Base-by-base conservation (phyloP, 1,140 invertebrate species). In the Hyposmocoma kahamanoa region DNA sequence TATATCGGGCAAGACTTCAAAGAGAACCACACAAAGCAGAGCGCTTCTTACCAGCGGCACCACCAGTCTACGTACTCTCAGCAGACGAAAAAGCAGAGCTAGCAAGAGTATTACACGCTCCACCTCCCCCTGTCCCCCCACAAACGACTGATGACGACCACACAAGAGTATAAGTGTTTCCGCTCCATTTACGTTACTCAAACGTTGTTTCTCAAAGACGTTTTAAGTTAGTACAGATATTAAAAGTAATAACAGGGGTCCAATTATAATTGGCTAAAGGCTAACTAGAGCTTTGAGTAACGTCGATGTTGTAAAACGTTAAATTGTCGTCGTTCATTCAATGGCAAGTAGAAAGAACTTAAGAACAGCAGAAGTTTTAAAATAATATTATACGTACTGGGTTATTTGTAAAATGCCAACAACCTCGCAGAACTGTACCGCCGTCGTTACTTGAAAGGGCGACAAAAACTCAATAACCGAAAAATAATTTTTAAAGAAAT, bases 61-160 rank as follows among this genome's bases (percentile, higher is more conserved):
- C 87, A 22, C 88, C 88, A 0, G 87, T 89, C 20, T 90, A 89
- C 59, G 88, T 89, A 18, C 83, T 89, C 46, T 84, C 89, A 4
- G 87, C 87, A 18, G 75, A 84, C 20, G 86, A 87, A 53, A 88
- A 88, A 56, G 76, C 80, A 1, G 86, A 87, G 67, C 59, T 85
- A 3, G 82, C 82, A 1, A 74, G 74, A 38, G 82, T 80, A 0
- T 44, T 85, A 22, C 75, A 80, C 49, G 59, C 66, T 1, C 78
- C 76, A 0, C 72, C 69, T 18, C 48, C 64, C 3, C 65, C 72
- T 0, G 46, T 70, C 11, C 62, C 58, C 17, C 65, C 64, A 11
- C 46, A 47, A 38, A 10, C 59, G 39, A 67, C 59, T 17, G 34
- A 43, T 22, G 74, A 76, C 17, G 75, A 80, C 28, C 62, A 72